Base-by-base conservation (phyloP, 2,797 vertebrate genomes). In the Sebastes itinus region DNA sequence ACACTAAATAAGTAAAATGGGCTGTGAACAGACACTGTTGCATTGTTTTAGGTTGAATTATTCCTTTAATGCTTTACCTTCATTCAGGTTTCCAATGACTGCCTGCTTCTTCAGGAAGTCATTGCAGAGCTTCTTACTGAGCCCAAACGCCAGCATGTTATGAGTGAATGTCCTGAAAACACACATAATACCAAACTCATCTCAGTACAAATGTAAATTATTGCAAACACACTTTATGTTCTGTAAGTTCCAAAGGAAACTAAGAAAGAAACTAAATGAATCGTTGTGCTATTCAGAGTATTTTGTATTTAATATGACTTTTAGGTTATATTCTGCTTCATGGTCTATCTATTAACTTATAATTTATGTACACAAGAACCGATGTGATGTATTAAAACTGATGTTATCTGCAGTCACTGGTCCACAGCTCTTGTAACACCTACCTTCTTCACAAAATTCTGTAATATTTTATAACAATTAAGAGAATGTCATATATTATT, bases 21-120 rank as follows among this genome's bases (percentile, higher is more conserved):
- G 5, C 13, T 2, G 11, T 61, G n/a, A 56, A 22, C 28, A 63
- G 5, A 28, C 12, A 6, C 6, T 5, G 10, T 2, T 56, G 4
- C 32, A 2, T 4, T 61, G 25, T 56, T 60, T 70, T 25, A n/a
- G 18, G 9, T 23, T 46, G 8, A 63, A 25, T 16, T 28, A 12
- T 46, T 10, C 2, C 23, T 60, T 18, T 3, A 18, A 9, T 12
- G 52, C 3, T 38, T 80, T 92, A 99, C 98, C 98, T 96, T 98
- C 97, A 3, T 99, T 97, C 85, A 99, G 92, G 82, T 97, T 97
- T 78, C 98, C 98, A 0, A 99, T 99, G 87, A 99, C 95, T 0
- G 98, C 97, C 91, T 99, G 98, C 90, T 99, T 99, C 96, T 99
- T 99, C 90, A 99, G 94, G 82, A 99, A 99, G 87, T 99, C 97